A percentile compares a stretch with the other conserved stretches of the same genome.
Evolutionary conservation across 2,797 vertebrate genomes (phyloP).

Genomic region (Paguma larvata): DNA sequence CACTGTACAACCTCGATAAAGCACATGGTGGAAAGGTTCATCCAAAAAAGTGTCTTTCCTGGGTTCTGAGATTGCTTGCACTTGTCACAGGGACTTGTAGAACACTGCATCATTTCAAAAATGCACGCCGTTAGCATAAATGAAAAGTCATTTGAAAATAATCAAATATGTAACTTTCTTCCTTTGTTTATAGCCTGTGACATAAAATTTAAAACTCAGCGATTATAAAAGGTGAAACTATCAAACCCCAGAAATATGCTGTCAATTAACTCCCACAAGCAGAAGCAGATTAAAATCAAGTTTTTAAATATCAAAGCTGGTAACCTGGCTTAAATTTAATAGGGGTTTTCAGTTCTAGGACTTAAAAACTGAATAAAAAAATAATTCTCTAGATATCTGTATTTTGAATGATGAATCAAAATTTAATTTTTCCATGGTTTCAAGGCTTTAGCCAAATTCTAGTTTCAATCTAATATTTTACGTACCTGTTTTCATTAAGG

Average conservation of each 20-base stretch:
- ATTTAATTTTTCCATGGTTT: not conserved
- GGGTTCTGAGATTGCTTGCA: not conserved
- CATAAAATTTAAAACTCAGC: not conserved
- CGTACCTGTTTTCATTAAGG: not conserved
- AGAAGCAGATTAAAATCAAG: not conserved
- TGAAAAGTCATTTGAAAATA: conserved; percentile 64
- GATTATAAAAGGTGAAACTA: conserved; percentile 51
- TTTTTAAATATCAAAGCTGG: not conserved
- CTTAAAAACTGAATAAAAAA: not conserved
- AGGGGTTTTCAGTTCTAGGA: not conserved
- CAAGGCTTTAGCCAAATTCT: not conserved
- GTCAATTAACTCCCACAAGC: conserved; percentile 11
- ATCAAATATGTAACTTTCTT: conserved; percentile 68
- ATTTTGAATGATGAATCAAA: conserved; percentile 1
- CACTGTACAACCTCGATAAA: fast-evolving
- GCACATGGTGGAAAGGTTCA: not conserved
- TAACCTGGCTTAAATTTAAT: not conserved
- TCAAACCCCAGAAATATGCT: conserved; percentile 48
- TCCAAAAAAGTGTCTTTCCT: not conserved
- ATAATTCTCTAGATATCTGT: not conserved
- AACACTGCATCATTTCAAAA: conserved; percentile 19
- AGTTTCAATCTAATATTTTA: not conserved
- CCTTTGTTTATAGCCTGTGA: conserved; percentile 67
- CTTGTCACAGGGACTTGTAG: not conserved
- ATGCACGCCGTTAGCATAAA: conserved; percentile 22